Evolutionary conservation across 2,113 vertebrate species (phyloP).

Genomic region (Spermophilus dauricus): DNA sequence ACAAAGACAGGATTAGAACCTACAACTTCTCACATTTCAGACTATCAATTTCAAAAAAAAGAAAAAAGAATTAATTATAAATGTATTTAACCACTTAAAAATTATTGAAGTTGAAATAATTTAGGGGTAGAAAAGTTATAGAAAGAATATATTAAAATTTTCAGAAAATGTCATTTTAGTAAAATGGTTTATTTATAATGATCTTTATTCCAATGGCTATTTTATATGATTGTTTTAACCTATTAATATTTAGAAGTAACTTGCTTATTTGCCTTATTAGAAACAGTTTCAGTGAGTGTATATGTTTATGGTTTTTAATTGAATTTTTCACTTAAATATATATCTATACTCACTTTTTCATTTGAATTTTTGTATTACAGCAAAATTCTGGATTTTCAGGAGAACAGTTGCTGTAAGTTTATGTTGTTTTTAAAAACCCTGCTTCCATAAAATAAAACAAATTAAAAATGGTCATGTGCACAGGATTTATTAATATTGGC

Average conservation of each 20-base stretch:
- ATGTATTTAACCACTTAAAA: background rate
- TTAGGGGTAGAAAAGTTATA: background rate
- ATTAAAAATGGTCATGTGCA: background rate
- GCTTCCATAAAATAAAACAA: background rate
- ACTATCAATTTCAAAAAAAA: background rate
- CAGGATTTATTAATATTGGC: background rate
- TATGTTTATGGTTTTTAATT: background rate
- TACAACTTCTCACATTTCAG: background rate
- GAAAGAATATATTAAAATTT: background rate
- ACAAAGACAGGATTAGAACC: background rate
- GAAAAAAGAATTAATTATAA: background rate
- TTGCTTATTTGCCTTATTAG: background rate
- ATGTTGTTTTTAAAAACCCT: background rate
- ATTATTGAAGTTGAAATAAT: background rate
- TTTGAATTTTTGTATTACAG: conserved; percentile 14
- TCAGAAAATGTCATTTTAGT: background rate
- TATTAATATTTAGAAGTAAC: background rate
- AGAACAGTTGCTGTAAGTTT: background rate
- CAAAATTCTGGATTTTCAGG: conserved; percentile 15
- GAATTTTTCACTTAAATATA: conserved; percentile 46
- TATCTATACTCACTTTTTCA: background rate
- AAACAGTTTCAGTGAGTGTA: background rate
- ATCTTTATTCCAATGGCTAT: background rate
- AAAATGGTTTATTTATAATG: background rate
- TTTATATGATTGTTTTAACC: background rate